Percentiles rank a stretch among this genome's conserved stretches.
Conservation (phyloP, 2,888 invertebrate species). For the Euphydryas editha region DNA sequence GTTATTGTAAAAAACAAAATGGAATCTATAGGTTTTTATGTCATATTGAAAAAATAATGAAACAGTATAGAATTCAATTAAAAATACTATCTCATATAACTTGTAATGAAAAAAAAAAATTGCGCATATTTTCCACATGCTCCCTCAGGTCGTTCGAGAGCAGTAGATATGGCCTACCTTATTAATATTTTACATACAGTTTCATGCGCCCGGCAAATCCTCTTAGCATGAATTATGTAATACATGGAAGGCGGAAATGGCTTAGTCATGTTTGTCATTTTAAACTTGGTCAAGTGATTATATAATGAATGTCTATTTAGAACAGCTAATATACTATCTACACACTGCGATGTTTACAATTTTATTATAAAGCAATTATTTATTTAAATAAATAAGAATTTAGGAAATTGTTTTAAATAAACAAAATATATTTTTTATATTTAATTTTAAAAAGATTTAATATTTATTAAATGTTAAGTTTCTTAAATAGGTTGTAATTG, state of each 20-base stretch:
- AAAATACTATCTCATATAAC: conserved; percentile 27
- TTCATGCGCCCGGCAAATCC: conserved; percentile 45
- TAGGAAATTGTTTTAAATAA: too few relatives aligned
- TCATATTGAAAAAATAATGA: too few relatives aligned
- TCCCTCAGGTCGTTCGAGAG: conserved; percentile 26
- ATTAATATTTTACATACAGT: conserved; percentile 57
- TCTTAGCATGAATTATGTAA: conserved; percentile 41
- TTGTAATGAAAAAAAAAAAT: conserved; percentile 29
- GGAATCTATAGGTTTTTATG: too few relatives aligned
- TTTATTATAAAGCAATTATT: too few relatives aligned
- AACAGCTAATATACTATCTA: not conserved
- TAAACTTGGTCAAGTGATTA: conserved; percentile 15
- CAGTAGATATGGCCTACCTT: conserved; percentile 39
- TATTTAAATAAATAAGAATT: too few relatives aligned
- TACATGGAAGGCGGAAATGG: conserved; percentile 32
- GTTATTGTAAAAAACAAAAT: too few relatives aligned
- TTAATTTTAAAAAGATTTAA: too few relatives aligned
- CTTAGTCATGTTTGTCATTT: conserved; percentile 33
- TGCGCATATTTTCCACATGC: conserved; percentile 19
- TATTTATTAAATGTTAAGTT: too few relatives aligned
- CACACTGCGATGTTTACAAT: too few relatives aligned
- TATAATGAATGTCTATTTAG: not conserved
- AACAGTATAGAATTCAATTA: conserved; percentile 17
- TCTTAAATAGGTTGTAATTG: too few relatives aligned
- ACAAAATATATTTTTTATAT: too few relatives aligned